These are phyloP conservation scores for Vicugna pacos DNA, from an alignment of 2,113 vertebrate genomes.

Conservation along the genomic window DNA sequence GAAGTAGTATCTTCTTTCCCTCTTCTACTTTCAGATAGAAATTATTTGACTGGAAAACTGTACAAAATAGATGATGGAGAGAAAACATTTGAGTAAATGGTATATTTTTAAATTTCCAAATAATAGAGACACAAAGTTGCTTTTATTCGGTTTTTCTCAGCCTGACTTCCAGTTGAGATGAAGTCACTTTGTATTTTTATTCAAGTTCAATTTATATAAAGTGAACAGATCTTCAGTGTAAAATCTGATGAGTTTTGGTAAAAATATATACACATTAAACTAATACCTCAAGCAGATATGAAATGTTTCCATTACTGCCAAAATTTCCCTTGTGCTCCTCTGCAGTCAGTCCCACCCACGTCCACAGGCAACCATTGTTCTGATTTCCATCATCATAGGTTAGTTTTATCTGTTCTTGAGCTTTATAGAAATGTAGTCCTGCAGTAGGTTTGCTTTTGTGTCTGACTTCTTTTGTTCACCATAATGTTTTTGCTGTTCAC, in stretches of 20 bases:
- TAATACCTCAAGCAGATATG: neutral
- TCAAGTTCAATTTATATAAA: constrained; percentile 13
- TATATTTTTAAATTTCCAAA: neutral
- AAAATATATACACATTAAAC: neutral
- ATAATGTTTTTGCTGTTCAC: neutral
- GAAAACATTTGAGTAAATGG: neutral
- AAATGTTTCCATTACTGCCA: neutral
- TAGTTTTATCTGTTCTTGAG: neutral
- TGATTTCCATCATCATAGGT: neutral
- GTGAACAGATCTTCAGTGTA: neutral
- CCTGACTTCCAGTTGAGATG: neutral
- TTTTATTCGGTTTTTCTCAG: constrained; percentile 24
- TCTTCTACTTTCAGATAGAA: constrained; percentile 3
- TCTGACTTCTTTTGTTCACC: neutral
- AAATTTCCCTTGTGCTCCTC: neutral
- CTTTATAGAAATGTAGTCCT: too few relatives aligned
- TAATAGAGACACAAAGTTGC: constrained; percentile 5
- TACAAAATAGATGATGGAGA: neutral
- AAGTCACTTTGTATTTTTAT: neutral
- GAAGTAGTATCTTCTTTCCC: neutral
- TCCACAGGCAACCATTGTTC: neutral
- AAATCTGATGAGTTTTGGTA: neutral
- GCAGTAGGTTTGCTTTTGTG: neutral
- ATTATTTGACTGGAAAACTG: neutral
- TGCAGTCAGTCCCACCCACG: neutral